Base-by-base conservation (phyloP, 2,888 invertebrate species). In the Stegana nigrithorax region DNA sequence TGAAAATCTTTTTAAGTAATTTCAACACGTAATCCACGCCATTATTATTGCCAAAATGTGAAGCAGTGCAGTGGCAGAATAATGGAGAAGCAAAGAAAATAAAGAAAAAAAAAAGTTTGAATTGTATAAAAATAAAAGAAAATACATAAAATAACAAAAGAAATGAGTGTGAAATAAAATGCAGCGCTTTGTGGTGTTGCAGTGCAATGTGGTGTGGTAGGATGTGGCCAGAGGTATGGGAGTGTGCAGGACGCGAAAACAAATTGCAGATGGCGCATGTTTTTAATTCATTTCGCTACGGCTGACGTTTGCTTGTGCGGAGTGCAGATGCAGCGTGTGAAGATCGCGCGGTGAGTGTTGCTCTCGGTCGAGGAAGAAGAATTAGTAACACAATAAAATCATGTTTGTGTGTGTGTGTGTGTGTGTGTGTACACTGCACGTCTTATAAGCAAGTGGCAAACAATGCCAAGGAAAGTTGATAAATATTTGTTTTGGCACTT, bases 1-100 rank as follows among this genome's bases (percentile, higher is more conserved):
- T 78, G 74, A 76, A 75, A 80, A 78, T 80, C 73, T 80, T 80
- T 81, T 79, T 80, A 76, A 76, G 79, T 81, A 81, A 81, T 81
- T 81, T 81, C 70, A 73, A 78, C 81, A 81, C 81, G 81, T 81
- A 81, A 80, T 81, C 77, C 77, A 68, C 53, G 53, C 53, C 53
- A 53, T 53, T 53, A n/a, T n/a, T n/a, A 53, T 53, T 53, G 53
- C 53, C 53, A 53, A 53, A 51, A 27, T 51, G 51, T 51, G 27
- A 51, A 14, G 45, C 45, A 17, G 45, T 45, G 45, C 45, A n/a
- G n/a, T 5, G 4, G 3, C 50, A 50, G 6, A 50, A 50, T n/a
- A n/a, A n/a, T n/a, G 12, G n/a, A 50, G 12, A 50, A 8, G 26
- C 32, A 19, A 45, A 21, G 23, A 14, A n/a, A n/a, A n/a, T n/a